Base-by-base conservation (phyloP, 1,140 invertebrate genomes). In the Cotesia chilonis region DNA sequence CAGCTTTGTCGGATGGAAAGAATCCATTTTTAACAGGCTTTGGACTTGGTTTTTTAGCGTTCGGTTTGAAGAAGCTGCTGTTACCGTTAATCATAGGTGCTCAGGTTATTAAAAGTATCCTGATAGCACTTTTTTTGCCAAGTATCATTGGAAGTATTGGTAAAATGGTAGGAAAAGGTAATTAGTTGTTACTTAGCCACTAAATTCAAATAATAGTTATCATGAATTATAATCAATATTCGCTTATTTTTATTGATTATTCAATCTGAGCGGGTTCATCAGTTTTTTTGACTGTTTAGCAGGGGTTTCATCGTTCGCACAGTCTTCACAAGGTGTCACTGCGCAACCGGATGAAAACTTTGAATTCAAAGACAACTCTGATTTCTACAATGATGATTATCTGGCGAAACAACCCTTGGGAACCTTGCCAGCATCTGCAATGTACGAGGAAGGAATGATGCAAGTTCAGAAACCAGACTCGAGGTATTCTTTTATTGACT, bases 121-220 rank as follows among this genome's bases (percentile, higher is more conserved):
- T 95, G 4, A 89, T 95, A 4, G 93, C 93, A 6, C 90, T 95
- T 83, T 94, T 95, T 83, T 85, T 95, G 77, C 94, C 94, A 1
- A 93, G 92, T 68, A 92, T 95, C 57, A 89, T 95, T 67, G 93
- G 93, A 63, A 92, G 92, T 77, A 89, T 95, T 65, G 93, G 93
- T 63, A 94, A 94, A 83, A 89, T 95, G 57, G 89, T 94, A 60
- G 93, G 93, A 38, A 95, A 95, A 90, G 93, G 92, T 91, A 84
- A 86, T 59, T 47, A 59, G 20, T 28, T 9, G 17, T 55, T 51
- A 51, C 7, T 51, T 51, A 51, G 7, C 47, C 7, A n/a, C 47
- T 51, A 51, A 51, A 55, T 55, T 14, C 10, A 47, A 47, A 9
- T 47, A 80, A 77, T 17, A 20, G 12, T 17, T 36, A 66, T 38